Evolutionary conservation across 2,113 vertebrate genomes (phyloP), one percentile per base, ranked within the genome.

Genomic region (Lepus europaeus): DNA sequence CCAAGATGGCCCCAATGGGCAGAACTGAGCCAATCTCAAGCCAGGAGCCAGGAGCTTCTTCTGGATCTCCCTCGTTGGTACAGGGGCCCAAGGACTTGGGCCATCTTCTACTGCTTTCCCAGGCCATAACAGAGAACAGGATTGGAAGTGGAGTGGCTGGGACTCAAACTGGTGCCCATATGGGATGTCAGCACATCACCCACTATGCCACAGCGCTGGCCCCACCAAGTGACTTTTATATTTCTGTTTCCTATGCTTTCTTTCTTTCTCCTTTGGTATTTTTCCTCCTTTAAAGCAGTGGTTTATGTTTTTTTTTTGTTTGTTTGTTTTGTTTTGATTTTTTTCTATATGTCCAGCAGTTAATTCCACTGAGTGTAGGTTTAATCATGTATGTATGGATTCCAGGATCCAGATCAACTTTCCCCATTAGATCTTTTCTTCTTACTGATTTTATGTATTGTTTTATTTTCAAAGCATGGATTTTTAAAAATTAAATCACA

Each of bases 201-300:
- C 39, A 5, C 39, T 39, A 39, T 39, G 39, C 39, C 39, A 39
- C 39, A 39, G 39, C 39, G 5, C 39, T 39, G 33, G 39, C 39
- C 39, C 4, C 39, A 39, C 39, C 39, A 39, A 14, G 23, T 84
- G 68, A 68, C 90, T 87, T 94, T 59, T 86, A 69, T 84, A 84
- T 64, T 88, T 89, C 81, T 83, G 51, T 90, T 92, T 87, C 81
- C 27, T 84, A 5, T 93, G 5, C 17, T 85, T 93, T 90, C 5
- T 64, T 87, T 86, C 3, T 53, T 69, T 53, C 27, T 39, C 29
- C n/a, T 64, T 82, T 61, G 76, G 11, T 74, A 22, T 74, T 77
- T 88, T 89, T 86, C 56, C 16, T 95, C 17, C 17, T 9, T 77
- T 73, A 80, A 11, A 88, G 27, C 27, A 73, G 1, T 64, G 3